phyloP scores from a whole-genome alignment of 1,140 invertebrate species.

The Drosophila biarmipes region DNA sequence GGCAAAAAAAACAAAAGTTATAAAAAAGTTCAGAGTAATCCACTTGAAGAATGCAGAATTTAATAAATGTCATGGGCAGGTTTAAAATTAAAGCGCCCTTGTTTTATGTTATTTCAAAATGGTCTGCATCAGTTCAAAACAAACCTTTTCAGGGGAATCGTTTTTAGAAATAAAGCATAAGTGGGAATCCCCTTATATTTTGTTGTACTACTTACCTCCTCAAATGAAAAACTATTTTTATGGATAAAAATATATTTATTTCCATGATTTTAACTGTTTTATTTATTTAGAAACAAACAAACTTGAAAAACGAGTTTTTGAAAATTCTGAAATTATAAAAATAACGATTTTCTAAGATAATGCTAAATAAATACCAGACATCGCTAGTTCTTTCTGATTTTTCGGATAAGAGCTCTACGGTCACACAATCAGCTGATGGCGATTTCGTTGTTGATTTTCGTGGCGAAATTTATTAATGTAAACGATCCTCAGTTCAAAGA shows the following conservation, averaged over 20 bases:
- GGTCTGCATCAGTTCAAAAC: neutral
- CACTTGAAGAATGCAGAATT: neutral
- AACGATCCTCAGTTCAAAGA: conserved; percentile 2
- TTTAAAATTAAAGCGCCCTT: neutral
- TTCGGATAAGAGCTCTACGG: neutral
- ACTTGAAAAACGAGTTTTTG: too few relatives aligned
- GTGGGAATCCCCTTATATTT: neutral
- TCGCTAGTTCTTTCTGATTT: neutral
- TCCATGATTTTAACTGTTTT: too few relatives aligned
- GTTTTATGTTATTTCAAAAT: neutral
- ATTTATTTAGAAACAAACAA: too few relatives aligned
- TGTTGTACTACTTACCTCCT: too few relatives aligned
- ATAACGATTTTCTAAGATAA: conserved; percentile 1
- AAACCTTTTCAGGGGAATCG: too few relatives aligned
- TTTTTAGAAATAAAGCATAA: too few relatives aligned
- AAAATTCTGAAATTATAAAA: neutral
- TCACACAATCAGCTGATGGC: conserved; percentile 27
- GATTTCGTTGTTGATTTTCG: conserved; percentile 4
- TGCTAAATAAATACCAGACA: neutral
- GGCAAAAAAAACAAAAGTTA: neutral
- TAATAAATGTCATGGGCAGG: neutral
- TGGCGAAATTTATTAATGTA: neutral
- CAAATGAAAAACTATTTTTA: too few relatives aligned
- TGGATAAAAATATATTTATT: too few relatives aligned
- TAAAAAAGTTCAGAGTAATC: neutral